A percentile compares a stretch with the other conserved stretches of the same genome.
Conservation (phyloP, 2,888 invertebrate species). For the Hybos culiciformis region DNA sequence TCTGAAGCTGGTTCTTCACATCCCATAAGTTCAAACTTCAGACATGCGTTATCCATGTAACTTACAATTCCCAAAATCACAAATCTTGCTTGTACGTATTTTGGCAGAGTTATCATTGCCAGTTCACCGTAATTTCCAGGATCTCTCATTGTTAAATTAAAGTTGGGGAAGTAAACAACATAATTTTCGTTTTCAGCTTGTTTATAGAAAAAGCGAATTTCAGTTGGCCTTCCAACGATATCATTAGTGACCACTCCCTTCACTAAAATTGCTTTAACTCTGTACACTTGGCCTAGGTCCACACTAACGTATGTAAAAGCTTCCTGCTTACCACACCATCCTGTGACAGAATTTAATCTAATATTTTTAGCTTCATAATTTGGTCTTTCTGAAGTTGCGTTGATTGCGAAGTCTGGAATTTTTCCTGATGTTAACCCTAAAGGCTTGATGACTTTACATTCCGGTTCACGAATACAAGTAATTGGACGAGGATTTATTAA, state of each 20-base stretch:
- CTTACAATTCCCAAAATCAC: conserved; percentile 91
- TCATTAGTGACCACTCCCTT: conserved; percentile 92
- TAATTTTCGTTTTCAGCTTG: conserved; percentile 88
- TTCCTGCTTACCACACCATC: conserved; percentile 95
- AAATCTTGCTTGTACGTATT: conserved; percentile 85
- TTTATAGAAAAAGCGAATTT: conserved; percentile 94
- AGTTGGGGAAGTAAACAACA: conserved; percentile 93
- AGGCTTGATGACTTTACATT: conserved; percentile 84
- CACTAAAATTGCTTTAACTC: conserved; percentile 83
- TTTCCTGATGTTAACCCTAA: conserved; percentile 80
- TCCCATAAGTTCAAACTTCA: conserved; percentile 92
- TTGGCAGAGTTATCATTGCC: conserved; percentile 88
- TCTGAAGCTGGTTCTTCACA: conserved; percentile 77
- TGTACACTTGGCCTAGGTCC: conserved; percentile 82
- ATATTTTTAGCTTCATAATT: conserved; percentile 86
- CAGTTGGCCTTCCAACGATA: conserved; percentile 88
- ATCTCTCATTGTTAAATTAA: conserved; percentile 85
- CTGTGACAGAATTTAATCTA: conserved; percentile 80
- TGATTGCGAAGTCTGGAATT: conserved; percentile 90
- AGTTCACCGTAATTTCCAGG: conserved; percentile 95
- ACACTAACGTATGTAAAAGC: conserved; percentile 93
- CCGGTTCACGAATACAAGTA: conserved; percentile 80
- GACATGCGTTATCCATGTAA: conserved; percentile 91
- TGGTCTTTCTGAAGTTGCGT: conserved; percentile 84
- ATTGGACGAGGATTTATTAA: conserved; percentile 83